Conservation (phyloP, 2,888 invertebrate genomes). For the Alcis repandata region DNA sequence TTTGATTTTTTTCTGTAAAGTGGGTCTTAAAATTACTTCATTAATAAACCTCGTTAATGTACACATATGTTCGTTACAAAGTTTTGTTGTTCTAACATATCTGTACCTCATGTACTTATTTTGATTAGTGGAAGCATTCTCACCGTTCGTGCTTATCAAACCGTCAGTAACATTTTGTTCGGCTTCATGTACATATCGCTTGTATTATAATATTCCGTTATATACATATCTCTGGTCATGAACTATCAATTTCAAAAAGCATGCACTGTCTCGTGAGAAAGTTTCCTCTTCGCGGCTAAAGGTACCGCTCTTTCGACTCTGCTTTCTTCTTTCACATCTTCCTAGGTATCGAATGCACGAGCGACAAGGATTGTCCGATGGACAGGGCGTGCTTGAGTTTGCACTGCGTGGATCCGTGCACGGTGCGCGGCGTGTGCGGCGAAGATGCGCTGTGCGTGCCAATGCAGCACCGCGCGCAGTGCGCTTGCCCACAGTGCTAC, state of each 20-base stretch:
- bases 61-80: slow-evolving; percentile 60
- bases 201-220: slow-evolving; percentile 85
- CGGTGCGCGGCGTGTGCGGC: slow-evolving; percentile 95
- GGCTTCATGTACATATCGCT: slow-evolving; percentile 89
- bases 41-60: slow-evolving; percentile 41
- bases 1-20: slow-evolving; percentile 1
- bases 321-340: slow-evolving; percentile 87
- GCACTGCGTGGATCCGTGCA: slow-evolving; percentile 96
- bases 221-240: slow-evolving; percentile 84
- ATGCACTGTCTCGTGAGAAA: slow-evolving; percentile 92
- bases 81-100: slow-evolving; percentile 60
- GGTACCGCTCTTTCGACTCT: slow-evolving; percentile 91
- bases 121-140: slow-evolving; percentile 86
- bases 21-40: slow-evolving; percentile 9
- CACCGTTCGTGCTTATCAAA: slow-evolving; percentile 86
- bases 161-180: slow-evolving; percentile 85
- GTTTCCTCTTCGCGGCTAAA: slow-evolving; percentile 96
- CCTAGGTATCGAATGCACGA: slow-evolving; percentile 94
- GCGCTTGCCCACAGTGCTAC: slow-evolving; percentile 95
- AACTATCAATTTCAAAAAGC: slow-evolving; percentile 87
- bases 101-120: slow-evolving; percentile 55
- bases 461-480: slow-evolving; percentile 93
- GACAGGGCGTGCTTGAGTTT: slow-evolving; percentile 96
- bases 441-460: slow-evolving; percentile 95
- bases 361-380: slow-evolving; percentile 96